Evolutionary conservation across 1,140 invertebrate species (phyloP).

Genomic region (Matsumurasca onukii): DNA sequence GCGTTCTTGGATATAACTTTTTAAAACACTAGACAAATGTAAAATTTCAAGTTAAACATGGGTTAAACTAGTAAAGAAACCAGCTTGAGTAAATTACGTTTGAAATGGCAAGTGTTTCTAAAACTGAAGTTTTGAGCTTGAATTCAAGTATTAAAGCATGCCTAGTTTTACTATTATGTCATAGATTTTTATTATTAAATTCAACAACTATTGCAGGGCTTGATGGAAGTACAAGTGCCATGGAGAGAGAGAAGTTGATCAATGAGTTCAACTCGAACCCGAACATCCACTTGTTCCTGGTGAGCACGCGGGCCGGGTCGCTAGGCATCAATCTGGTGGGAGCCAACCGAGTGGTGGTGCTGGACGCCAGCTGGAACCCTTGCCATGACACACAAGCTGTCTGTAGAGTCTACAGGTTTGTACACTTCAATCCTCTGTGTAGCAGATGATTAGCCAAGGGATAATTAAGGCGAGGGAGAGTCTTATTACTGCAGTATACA

Average conservation of each 20-base stretch:
- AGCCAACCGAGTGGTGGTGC: slow-evolving; percentile 95
- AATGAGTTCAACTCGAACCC: slow-evolving; percentile 95
- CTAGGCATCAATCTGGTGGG: slow-evolving; percentile 97
- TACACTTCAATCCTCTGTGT: too few species aligned
- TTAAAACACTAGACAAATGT: too few species aligned
- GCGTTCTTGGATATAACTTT: too few species aligned
- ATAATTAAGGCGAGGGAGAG: too few species aligned
- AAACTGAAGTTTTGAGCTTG: too few species aligned
- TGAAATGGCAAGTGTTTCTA: too few species aligned
- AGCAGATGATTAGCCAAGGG: too few species aligned
- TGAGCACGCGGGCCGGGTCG: slow-evolving; percentile 96
- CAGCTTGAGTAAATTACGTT: too few species aligned
- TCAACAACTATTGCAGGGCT: slow-evolving; percentile 58
- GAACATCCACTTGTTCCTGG: slow-evolving; percentile 88
- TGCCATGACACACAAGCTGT: slow-evolving; percentile 99
- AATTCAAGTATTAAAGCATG: neutral
- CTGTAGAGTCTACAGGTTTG: slow-evolving; percentile 87
- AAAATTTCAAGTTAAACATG: too few species aligned
- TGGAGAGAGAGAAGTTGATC: slow-evolving; percentile 94
- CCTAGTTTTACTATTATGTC: neutral
- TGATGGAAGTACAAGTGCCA: slow-evolving; percentile 92
- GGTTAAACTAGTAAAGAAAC: too few species aligned
- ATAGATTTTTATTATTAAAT: neutral
- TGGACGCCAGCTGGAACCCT: slow-evolving; percentile 99
- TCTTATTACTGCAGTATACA: too few species aligned